These are phyloP conservation scores for Drosophila mettleri DNA, from an alignment of 2,888 invertebrate species.

Conservation along the genomic window DNA sequence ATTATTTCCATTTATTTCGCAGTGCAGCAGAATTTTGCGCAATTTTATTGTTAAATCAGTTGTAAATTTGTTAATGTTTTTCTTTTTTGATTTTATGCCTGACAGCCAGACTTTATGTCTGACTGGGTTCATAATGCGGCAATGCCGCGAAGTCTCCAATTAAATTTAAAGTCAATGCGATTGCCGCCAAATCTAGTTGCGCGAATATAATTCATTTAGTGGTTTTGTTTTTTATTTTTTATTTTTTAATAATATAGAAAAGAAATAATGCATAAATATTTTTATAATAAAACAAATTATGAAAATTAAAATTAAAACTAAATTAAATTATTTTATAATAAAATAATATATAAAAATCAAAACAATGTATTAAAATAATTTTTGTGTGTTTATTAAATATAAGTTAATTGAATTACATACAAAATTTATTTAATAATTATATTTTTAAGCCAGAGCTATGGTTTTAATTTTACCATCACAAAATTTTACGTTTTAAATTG, in stretches of 20 bases:
- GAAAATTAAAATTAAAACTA: background rate
- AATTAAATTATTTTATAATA: background rate
- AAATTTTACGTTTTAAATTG: too few species aligned
- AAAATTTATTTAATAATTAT: too few species aligned
- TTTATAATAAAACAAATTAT: background rate
- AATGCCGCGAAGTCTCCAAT: conserved; percentile 39
- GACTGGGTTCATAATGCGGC: conserved; percentile 49
- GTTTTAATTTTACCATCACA: too few species aligned
- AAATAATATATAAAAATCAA: background rate
- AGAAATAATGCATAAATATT: background rate
- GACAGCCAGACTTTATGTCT: conserved; percentile 44
- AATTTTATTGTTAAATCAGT: conserved; percentile 75
- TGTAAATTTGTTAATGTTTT: conserved; percentile 67
- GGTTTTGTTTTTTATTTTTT: background rate
- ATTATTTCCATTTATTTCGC: conserved; percentile 50
- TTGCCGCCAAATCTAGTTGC: background rate
- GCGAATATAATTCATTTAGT: conserved; percentile 1
- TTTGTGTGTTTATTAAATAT: too few species aligned
- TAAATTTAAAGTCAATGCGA: conserved; percentile 34
- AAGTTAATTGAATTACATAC: too few species aligned
- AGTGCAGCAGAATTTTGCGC: conserved; percentile 12
- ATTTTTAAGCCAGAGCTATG: too few species aligned
- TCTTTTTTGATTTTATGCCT: conserved; percentile 38
- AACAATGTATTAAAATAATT: too few species aligned
- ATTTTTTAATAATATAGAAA: background rate